These are phyloP conservation scores for Centroberyx gerrardi DNA, from an alignment of 2,797 vertebrate species.

Conservation along the genomic window DNA sequence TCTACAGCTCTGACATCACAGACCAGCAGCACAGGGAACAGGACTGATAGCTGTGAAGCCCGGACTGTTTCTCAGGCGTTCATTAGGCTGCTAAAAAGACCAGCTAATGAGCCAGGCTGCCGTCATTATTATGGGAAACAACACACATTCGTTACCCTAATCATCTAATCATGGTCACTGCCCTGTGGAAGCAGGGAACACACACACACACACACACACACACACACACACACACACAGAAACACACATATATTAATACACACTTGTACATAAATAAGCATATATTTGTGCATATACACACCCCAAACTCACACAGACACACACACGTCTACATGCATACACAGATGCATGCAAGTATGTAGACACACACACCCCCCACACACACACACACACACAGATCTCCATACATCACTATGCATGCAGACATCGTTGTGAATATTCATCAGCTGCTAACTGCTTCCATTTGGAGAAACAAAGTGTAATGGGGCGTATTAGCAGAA, in stretches of 20 bases:
- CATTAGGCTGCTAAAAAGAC: conserved; percentile 71
- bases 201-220: not conserved
- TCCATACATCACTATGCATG: conserved; percentile 50
- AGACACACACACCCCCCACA: no score
- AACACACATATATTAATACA: no score
- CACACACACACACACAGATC: not conserved
- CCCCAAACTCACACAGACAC: no score
- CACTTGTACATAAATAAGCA: no score
- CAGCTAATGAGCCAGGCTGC: conserved; percentile 71
- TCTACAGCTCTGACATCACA: no score
- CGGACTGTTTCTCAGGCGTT: conserved; percentile 50
- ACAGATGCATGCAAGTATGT: no score
- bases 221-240: not conserved
- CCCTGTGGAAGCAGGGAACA: conserved; percentile 60
- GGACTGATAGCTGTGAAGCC: conserved; percentile 53
- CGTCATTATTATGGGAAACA: conserved; percentile 67
- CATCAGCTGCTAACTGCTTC: conserved; percentile 56
- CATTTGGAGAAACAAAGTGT: conserved; percentile 33
- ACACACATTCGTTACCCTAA: conserved; percentile 71
- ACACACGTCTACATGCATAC: no score
- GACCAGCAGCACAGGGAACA: conserved; percentile 23
- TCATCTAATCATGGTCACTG: conserved; percentile 66
- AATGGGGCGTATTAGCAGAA: conserved; percentile 46
- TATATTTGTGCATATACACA: no score
- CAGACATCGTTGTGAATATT: conserved; percentile 31